These are phyloP conservation scores for Coecobrya sp. DNA, from an alignment of 2,888 invertebrate genomes.

Conservation along the genomic window DNA sequence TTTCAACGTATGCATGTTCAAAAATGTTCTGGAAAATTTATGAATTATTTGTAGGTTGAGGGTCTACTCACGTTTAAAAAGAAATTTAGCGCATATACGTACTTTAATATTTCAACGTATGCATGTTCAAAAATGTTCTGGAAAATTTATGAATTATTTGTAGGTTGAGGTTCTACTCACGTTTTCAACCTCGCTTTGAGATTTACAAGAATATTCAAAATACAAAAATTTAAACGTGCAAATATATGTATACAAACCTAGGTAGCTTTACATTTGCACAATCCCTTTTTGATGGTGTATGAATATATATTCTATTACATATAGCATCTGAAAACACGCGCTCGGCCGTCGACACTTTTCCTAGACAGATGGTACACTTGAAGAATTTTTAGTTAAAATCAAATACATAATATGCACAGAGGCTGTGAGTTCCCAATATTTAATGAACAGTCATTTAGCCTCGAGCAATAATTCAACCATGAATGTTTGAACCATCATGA, in stretches of 20 bases:
- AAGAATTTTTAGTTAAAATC: conserved; percentile 53
- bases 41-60: no score
- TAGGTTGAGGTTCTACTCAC: no score
- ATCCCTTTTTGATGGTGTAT: no score
- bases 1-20: neutral
- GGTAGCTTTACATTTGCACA: no score
- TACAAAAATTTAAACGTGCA: no score
- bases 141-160: neutral
- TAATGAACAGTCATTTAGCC: conserved; percentile 72
- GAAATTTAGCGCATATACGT: neutral
- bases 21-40: neutral
- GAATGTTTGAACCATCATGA: conserved; percentile 56
- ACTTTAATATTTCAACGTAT: neutral
- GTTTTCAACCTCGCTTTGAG: no score
- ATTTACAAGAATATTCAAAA: neutral
- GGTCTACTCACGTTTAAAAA: no score
- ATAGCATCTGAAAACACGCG: conserved; percentile 27
- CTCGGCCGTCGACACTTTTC: conserved; percentile 49
- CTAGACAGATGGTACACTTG: conserved; percentile 76
- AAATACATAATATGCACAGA: neutral
- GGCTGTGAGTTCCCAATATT: conserved; percentile 16
- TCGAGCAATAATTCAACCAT: conserved; percentile 72
- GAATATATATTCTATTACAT: neutral
- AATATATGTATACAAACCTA: no score
- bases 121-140: neutral